Conservation (phyloP, 1,140 invertebrate species). For the Drosophila kepulauana region DNA sequence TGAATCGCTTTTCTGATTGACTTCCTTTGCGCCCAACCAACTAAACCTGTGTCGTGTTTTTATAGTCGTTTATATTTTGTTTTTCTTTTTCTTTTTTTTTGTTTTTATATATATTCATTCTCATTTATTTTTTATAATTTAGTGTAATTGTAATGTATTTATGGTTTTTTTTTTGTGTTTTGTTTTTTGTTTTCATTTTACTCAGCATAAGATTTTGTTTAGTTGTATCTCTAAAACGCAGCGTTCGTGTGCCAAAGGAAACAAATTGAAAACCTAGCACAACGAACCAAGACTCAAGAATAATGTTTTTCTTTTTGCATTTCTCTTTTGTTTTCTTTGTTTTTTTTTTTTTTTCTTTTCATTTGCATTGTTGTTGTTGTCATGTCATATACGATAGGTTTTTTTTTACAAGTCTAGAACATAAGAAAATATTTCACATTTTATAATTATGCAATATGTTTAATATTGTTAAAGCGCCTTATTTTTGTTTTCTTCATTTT, state of each 20-base stretch:
- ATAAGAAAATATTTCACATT: constrained; percentile 80
- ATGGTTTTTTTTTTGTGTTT: constrained; percentile 53
- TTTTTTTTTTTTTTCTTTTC: constrained; percentile 31
- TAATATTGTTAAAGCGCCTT: constrained; percentile 77
- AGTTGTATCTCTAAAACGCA: constrained; percentile 59
- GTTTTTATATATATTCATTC: constrained; percentile 66
- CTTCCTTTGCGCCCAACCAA: constrained; percentile 39
- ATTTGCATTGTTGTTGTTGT: constrained; percentile 36
- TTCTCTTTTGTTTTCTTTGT: constrained; percentile 19
- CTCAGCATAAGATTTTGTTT: constrained; percentile 82
- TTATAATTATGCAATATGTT: constrained; percentile 72
- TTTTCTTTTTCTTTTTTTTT: constrained; percentile 22
- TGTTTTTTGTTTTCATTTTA: constrained; percentile 59
- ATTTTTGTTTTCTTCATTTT: constrained; percentile 22
- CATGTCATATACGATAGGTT: constrained; percentile 65
- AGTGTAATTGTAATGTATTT: constrained; percentile 68
- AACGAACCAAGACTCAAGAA: constrained; percentile 70
- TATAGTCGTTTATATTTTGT: constrained; percentile 41
- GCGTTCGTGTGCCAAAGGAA: constrained; percentile 56
- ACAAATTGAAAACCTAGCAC: constrained; percentile 63
- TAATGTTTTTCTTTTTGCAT: constrained; percentile 41
- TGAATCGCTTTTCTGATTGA: constrained; percentile 34
- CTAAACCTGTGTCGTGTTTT: constrained; percentile 42
- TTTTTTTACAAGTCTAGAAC: constrained; percentile 77
- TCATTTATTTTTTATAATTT: constrained; percentile 71